Percentiles rank a stretch among this genome's conserved stretches.
Conservation (phyloP, 2,888 invertebrate species). For the Himalopsyche japonica region DNA sequence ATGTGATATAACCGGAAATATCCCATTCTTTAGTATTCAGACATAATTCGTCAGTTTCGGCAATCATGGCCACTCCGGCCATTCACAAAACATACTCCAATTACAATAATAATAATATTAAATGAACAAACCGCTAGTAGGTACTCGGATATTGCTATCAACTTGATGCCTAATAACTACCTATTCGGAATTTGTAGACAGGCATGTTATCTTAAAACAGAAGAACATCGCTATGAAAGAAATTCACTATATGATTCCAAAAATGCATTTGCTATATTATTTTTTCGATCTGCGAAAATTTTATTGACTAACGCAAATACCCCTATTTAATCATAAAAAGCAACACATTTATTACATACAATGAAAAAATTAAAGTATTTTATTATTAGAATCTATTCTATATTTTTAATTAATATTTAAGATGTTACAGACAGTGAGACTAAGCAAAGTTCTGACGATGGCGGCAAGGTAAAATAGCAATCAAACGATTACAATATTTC, state of each 20-base stretch:
- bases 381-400: no score
- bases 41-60: slow-evolving; percentile 35
- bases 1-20: slow-evolving; percentile 30
- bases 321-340: no score
- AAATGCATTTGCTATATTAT: not conserved
- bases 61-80: slow-evolving; percentile 31
- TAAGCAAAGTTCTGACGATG: no score
- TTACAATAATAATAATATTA: slow-evolving; percentile 27
- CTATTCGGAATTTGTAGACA: not conserved
- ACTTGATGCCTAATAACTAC: not conserved
- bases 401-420: no score
- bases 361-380: no score
- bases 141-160: not conserved
- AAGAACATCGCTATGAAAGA: not conserved
- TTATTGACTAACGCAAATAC: no score
- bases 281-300: no score
- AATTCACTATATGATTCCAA: not conserved
- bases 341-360: no score
- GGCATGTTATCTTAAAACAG: not conserved
- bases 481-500: no score
- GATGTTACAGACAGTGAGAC: no score
- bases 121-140: slow-evolving; percentile 20
- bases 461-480: no score
- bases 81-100: slow-evolving; percentile 22
- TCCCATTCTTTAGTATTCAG: slow-evolving; percentile 32